Evolutionary conservation across 2,797 vertebrate species (phyloP).

Genomic region (Gila robusta): DNA sequence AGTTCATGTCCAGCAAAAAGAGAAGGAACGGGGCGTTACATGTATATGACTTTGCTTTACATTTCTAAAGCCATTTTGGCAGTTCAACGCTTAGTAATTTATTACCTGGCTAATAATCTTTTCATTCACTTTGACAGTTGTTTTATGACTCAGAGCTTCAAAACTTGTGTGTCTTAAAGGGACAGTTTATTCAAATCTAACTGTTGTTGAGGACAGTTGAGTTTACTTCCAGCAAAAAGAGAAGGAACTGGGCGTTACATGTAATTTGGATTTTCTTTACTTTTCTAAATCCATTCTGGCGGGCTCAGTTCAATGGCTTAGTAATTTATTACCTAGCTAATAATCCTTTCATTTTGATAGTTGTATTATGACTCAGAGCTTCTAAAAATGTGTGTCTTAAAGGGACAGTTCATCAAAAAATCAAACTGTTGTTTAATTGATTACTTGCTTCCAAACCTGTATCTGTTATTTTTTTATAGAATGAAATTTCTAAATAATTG

Average conservation of each 20-base stretch:
- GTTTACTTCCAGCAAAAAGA: constrained; percentile 1
- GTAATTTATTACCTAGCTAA: background rate
- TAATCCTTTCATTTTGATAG: background rate
- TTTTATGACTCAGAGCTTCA: background rate
- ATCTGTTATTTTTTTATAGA: too few species aligned
- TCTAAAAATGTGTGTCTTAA: background rate
- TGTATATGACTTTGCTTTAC: background rate
- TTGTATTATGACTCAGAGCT: background rate
- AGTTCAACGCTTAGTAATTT: background rate
- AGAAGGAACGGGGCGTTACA: background rate
- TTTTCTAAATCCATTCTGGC: background rate
- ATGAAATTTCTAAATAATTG: too few species aligned
- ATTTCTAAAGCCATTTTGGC: background rate
- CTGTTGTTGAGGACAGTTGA: constrained; percentile 30
- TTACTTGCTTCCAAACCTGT: too few species aligned
- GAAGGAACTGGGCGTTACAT: background rate
- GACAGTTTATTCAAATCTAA: background rate
- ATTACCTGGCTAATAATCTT: background rate
- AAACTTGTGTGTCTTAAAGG: background rate
- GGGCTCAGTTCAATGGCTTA: background rate
- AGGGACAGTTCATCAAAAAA: background rate
- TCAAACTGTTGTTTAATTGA: background rate
- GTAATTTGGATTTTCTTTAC: background rate
- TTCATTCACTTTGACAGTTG: background rate
- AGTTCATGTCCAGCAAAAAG: background rate